A percentile compares a stretch with the other conserved stretches of the same genome.
Conservation (phyloP, 2,888 invertebrate genomes). For the Leptinotarsa peninsularis region DNA sequence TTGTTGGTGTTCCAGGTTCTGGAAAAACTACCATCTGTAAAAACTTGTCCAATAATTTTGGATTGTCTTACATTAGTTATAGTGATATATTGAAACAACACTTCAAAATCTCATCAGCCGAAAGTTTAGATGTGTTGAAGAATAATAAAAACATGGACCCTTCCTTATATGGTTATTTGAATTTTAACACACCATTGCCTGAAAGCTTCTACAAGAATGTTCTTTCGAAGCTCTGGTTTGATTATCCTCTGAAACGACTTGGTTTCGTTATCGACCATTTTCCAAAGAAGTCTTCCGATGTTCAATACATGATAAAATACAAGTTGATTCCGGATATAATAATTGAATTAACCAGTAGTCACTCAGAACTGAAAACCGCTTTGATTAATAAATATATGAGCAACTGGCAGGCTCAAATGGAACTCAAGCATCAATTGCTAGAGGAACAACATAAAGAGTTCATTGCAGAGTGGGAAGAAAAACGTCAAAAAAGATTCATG, state of each 20-base stretch:
- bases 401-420: slow-evolving; percentile 61
- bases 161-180: slow-evolving; percentile 66
- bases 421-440: slow-evolving; percentile 60
- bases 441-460: slow-evolving; percentile 47
- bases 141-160: slow-evolving; percentile 30
- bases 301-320: slow-evolving; percentile 68
- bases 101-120: slow-evolving; percentile 36
- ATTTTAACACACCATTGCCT: slow-evolving; percentile 67
- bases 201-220: slow-evolving; percentile 64
- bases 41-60: slow-evolving; percentile 69
- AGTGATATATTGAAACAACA: slow-evolving; percentile 52
- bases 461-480: slow-evolving; percentile 54
- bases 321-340: slow-evolving; percentile 71
- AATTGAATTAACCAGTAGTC: slow-evolving; percentile 66
- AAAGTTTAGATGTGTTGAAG: slow-evolving; percentile 42
- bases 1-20: slow-evolving; percentile 70
- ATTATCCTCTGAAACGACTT: slow-evolving; percentile 66
- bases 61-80: slow-evolving; percentile 70
- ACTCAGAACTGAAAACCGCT: slow-evolving; percentile 50
- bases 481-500: slow-evolving; percentile 51
- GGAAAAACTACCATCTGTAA: slow-evolving; percentile 70
- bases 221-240: slow-evolving; percentile 69
- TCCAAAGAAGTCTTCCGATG: slow-evolving; percentile 70
- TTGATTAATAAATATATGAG: slow-evolving; percentile 49
- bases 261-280: slow-evolving; percentile 75